Base-by-base conservation (phyloP, 2,888 invertebrate genomes). In the Hypsopygia costalis region DNA sequence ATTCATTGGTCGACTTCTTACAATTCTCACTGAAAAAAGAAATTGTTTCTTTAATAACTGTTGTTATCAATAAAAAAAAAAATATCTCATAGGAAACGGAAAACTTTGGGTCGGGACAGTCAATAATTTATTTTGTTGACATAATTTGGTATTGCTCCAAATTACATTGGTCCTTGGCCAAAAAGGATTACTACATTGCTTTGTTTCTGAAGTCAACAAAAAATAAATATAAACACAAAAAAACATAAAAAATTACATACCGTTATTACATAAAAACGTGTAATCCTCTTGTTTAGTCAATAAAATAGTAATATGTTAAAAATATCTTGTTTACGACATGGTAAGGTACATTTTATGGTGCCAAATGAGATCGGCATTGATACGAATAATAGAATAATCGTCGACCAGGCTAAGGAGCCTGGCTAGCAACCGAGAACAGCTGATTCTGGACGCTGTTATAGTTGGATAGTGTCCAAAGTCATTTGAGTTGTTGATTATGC, bases 331-430 rank as follows among this genome's bases (percentile, higher is more conserved):
- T 70, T 71, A 69, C 65, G 2, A 3, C 25, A n/a, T 25, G 5
- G 55, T 63, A 57, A 56, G 56, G 52, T 50, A 52, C 52, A 50
- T 48, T 61, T 57, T 59, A 49, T 52, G 58, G 56, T 74, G 75
- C 73, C 80, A 79, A 81, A 63, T 62, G 52, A 52, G 50, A 57
- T 55, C 51, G 60, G 48, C 56, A 66, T 67, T 73, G 74, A 72
- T 71, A 69, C 43, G 46, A 38, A 41, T 55, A 51, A 55, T 51
- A 42, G 44, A 48, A 46, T 54, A 46, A 47, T 52, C 45, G 40
- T 35, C 37, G 40, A 31, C 40, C 25, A 25, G 25, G n/a, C 25
- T 43, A 32, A 38, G 31, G 28, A 33, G 34, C 28, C 12, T 31
- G 43, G 44, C 32, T 60, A 60, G 58, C 55, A 60, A 63, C 63